Evolutionary conservation across 2,888 invertebrate genomes (phyloP).

Genomic region (Caenorhabditis wallacei): DNA sequence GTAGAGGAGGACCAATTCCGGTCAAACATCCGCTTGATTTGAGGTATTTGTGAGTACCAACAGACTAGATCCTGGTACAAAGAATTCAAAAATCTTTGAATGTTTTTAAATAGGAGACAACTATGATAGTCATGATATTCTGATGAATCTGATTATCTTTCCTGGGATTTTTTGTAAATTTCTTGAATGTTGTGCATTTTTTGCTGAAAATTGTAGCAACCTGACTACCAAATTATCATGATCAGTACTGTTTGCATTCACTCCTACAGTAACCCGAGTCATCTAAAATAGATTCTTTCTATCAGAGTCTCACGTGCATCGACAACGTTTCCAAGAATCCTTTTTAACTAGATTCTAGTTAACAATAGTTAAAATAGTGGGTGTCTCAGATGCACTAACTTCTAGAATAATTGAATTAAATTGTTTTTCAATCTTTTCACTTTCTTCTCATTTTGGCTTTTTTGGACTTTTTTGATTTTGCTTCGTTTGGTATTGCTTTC

Average conservation of each 20-base stretch:
- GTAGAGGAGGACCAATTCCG: constrained; percentile 33
- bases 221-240: too few relatives aligned
- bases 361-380: neutral
- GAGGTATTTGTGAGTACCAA: constrained; percentile 6
- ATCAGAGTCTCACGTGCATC: too few relatives aligned
- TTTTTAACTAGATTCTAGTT: constrained; percentile 19
- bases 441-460: constrained; percentile 5
- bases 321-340: too few relatives aligned
- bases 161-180: too few relatives aligned
- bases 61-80: neutral
- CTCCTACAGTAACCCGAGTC: too few relatives aligned
- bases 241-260: too few relatives aligned
- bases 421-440: constrained; percentile 9
- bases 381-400: constrained; percentile 17
- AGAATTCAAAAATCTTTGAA: constrained; percentile 7
- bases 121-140: too few relatives aligned
- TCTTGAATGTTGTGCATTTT: too few relatives aligned
- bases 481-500: too few relatives aligned
- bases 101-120: neutral
- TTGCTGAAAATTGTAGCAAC: too few relatives aligned
- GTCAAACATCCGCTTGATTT: constrained; percentile 34
- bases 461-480: constrained; percentile 14
- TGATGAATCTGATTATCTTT: too few relatives aligned
- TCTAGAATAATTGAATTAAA: constrained; percentile 18
- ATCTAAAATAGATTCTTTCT: too few relatives aligned